A percentile compares a stretch with the other conserved stretches of the same genome.
Evolutionary conservation across 2,888 invertebrate species (phyloP).

Genomic region (Ochropleura plecta): DNA sequence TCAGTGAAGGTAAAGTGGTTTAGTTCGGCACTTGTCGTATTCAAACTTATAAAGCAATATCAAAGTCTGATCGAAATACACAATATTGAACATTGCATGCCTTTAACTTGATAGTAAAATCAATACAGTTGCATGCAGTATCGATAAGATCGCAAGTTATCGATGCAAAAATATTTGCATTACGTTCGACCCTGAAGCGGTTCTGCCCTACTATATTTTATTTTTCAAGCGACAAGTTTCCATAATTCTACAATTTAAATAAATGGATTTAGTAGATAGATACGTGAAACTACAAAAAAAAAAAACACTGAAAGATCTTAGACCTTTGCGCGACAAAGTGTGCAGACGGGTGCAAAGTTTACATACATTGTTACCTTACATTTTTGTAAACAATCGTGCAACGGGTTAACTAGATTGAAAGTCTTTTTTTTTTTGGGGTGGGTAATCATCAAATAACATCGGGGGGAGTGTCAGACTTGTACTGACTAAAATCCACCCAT

Average conservation of each 20-base stretch:
- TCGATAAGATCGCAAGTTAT: conserved; percentile 7
- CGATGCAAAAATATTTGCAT: not conserved
- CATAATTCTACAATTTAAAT: not conserved
- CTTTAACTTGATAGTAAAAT: conserved; percentile 10
- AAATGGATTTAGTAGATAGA: not conserved
- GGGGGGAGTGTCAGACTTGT: too few species aligned
- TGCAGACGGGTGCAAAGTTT: too few species aligned
- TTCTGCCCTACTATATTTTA: not conserved
- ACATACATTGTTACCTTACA: too few species aligned
- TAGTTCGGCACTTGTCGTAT: not conserved
- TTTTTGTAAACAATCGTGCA: too few species aligned
- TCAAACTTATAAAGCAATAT: not conserved
- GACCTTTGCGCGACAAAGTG: too few species aligned
- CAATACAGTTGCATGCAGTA: conserved; percentile 14
- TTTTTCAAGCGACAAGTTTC: not conserved
- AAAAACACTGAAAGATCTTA: too few species aligned
- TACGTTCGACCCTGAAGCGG: not conserved
- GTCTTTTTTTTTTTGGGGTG: too few species aligned
- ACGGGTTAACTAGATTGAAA: too few species aligned
- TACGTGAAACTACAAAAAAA: not conserved
- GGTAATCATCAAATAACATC: too few species aligned
- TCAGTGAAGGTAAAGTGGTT: not conserved
- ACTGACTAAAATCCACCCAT: too few species aligned
- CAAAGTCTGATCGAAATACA: not conserved
- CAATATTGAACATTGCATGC: not conserved